Evolutionary conservation across 2,888 invertebrate genomes (phyloP).

Genomic region (Drosophila monieri): DNA sequence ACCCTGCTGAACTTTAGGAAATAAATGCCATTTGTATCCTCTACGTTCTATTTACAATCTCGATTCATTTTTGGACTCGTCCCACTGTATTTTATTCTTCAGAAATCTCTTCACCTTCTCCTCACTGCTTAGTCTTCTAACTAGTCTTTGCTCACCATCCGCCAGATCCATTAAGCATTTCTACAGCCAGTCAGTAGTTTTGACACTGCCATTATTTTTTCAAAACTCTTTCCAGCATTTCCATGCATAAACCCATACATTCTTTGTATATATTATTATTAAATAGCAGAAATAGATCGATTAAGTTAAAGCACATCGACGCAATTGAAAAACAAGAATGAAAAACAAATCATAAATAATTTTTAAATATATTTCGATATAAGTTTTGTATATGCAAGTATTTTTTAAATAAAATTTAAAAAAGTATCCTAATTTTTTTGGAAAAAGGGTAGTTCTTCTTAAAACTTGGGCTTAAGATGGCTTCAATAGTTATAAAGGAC

Average conservation of each 20-base stretch:
- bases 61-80: constrained; percentile 34
- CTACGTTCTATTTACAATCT: constrained; percentile 32
- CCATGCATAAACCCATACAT: constrained; percentile 56
- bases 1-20: constrained; percentile 83
- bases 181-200: constrained; percentile 51
- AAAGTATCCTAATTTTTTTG: constrained; percentile 1
- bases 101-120: constrained; percentile 16
- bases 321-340: constrained; percentile 15
- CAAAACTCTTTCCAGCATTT: constrained; percentile 56
- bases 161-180: constrained; percentile 32
- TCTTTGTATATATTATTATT: constrained; percentile 82
- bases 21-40: constrained; percentile 57
- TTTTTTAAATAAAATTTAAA: constrained; percentile 64
- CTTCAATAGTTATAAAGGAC: too few species aligned
- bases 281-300: constrained; percentile 73
- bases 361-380: constrained; percentile 53
- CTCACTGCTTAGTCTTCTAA: constrained; percentile 54
- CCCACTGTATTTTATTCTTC: constrained; percentile 20
- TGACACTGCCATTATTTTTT: constrained; percentile 62
- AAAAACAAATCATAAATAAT: constrained; percentile 42
- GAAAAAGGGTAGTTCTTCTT: not conserved
- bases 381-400: constrained; percentile 68
- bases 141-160: constrained; percentile 62
- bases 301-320: constrained; percentile 53
- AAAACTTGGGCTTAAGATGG: too few species aligned